These are phyloP conservation scores for Caligus rogercresseyi DNA, from an alignment of 1,140 invertebrate species.

Conservation along the genomic window DNA sequence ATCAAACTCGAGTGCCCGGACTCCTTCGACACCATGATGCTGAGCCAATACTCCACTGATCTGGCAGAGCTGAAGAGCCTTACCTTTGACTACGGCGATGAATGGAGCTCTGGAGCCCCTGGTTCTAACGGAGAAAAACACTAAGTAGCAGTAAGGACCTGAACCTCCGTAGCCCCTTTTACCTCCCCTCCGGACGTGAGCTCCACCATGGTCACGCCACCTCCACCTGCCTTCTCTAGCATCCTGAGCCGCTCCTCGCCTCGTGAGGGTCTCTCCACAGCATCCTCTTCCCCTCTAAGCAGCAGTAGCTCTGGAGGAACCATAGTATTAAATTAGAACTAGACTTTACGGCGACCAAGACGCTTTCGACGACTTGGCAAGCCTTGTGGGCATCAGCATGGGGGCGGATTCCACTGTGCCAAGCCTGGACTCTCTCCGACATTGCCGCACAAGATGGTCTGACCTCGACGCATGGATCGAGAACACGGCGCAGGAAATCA, in stretches of 20 bases:
- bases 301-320: too few relatives aligned
- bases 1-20: conserved; percentile 16
- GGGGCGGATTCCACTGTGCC: conserved; percentile 18
- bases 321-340: conserved; percentile 1
- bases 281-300: not conserved
- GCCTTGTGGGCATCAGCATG: conserved; percentile 13
- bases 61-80: conserved; percentile 17
- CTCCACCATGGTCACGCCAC: not conserved
- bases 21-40: conserved; percentile 8
- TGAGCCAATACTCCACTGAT: not conserved
- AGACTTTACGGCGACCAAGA: conserved; percentile 16
- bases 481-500: conserved; percentile 18
- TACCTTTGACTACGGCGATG: conserved; percentile 14
- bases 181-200: conserved; percentile 10
- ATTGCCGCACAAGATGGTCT: not conserved
- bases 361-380: conserved; percentile 16
- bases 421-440: not conserved
- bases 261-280: not conserved
- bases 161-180: not conserved
- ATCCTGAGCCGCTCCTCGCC: not conserved
- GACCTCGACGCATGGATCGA: conserved; percentile 20
- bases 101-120: not conserved
- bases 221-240: not conserved
- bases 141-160: conserved; percentile 10
- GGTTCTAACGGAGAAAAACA: conserved; percentile 16